A percentile compares a stretch with the other conserved stretches of the same genome.
Evolutionary conservation across 2,113 vertebrate species (phyloP).

Genomic region (Microtus richardsoni): DNA sequence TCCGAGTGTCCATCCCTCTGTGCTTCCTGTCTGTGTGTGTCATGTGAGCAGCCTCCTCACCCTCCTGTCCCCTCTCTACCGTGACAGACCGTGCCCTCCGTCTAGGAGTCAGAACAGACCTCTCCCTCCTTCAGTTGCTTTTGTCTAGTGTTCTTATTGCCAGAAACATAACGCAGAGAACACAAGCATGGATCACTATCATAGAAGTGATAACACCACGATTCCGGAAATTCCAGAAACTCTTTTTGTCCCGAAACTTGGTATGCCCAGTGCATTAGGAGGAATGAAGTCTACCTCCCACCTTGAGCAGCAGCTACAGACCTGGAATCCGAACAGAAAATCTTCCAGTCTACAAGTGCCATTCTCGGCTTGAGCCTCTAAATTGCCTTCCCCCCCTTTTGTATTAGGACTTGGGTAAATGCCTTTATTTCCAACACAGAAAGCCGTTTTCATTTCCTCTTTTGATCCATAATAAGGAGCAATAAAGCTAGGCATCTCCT

Average conservation of each 20-base stretch:
- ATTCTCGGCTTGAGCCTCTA: neutral
- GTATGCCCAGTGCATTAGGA: neutral
- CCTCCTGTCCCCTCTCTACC: neutral
- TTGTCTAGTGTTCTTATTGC: neutral
- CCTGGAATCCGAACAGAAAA: neutral
- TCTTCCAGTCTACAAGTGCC: neutral
- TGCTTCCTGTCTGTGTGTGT: neutral
- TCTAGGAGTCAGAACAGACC: neutral
- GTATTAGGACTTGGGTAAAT: constrained; percentile 30
- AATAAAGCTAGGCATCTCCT: constrained; percentile 59
- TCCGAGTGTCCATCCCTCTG: neutral
- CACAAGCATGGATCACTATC: neutral
- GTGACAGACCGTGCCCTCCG: too few relatives aligned
- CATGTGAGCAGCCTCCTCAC: neutral
- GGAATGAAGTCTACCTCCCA: neutral
- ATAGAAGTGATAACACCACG: neutral
- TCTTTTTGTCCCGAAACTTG: neutral
- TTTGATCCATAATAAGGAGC: constrained; percentile 8
- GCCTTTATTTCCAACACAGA: constrained; percentile 41
- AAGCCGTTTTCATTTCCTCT: constrained; percentile 32
- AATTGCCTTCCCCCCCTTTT: neutral
- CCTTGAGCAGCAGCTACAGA: neutral
- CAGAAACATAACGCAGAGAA: neutral
- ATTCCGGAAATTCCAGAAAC: constrained; percentile 3
- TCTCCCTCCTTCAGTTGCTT: neutral